Evolutionary conservation across 2,113 vertebrate species (phyloP).

Genomic region (Fulica atra): DNA sequence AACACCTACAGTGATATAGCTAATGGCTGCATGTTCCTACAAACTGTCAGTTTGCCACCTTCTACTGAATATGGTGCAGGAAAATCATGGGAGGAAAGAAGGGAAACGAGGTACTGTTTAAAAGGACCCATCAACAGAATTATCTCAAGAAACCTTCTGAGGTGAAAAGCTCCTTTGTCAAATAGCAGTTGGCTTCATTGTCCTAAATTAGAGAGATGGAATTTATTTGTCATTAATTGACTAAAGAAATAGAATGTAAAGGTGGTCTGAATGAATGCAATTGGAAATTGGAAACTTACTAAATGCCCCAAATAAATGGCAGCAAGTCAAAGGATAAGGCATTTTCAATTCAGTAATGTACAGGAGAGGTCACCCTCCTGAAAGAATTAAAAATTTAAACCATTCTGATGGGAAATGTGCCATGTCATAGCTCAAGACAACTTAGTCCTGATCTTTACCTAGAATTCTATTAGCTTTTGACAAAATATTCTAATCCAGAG

Average conservation of each 20-base stretch:
- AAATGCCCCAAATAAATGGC: neutral
- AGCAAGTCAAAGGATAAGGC: neutral
- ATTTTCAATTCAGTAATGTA: neutral
- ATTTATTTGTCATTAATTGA: neutral
- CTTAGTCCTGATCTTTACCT: neutral
- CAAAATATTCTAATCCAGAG: neutral
- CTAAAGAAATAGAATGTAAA: neutral
- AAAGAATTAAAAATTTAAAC: neutral
- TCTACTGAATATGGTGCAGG: neutral
- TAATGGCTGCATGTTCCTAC: neutral
- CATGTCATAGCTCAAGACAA: neutral
- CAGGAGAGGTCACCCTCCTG: neutral
- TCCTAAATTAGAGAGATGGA: neutral
- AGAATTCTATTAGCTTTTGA: neutral
- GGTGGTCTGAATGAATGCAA: neutral
- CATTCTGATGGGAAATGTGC: neutral
- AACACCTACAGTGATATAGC: neutral
- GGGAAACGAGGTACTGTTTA: neutral
- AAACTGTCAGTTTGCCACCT: neutral
- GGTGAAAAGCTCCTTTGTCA: neutral
- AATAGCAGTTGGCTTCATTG: neutral
- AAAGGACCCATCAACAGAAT: neutral
- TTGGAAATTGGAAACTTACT: neutral
- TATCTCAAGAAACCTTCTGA: neutral
- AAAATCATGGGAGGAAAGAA: neutral